phyloP scores from a whole-genome alignment of 2,888 invertebrate genomes.

The Dicranocentrus wangi region DNA sequence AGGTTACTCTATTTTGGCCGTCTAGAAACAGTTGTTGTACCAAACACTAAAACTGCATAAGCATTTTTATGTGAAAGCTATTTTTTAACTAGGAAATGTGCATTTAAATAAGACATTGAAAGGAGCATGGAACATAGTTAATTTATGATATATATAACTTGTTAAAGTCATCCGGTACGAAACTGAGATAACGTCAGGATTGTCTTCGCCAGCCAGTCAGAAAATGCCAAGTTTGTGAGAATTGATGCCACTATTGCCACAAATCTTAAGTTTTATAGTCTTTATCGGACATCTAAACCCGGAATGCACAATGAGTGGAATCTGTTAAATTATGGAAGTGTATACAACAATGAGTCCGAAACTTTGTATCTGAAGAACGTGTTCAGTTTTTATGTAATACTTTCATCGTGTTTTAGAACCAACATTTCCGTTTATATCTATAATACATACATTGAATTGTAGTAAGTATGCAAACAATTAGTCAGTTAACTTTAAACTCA shows the following conservation, averaged over 20 bases:
- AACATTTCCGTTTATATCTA: conserved; percentile 24
- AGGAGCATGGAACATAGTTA: too few species aligned
- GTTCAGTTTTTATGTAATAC: conserved; percentile 53
- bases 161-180: background rate
- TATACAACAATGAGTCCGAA: conserved; percentile 22
- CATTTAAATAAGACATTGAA: too few species aligned
- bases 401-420: conserved; percentile 3
- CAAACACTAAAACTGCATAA: too few species aligned
- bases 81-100: too few species aligned
- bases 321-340: background rate
- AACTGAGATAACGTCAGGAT: conserved; percentile 42
- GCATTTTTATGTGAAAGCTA: too few species aligned
- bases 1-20: too few species aligned
- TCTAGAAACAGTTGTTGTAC: too few species aligned
- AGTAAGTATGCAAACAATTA: background rate
- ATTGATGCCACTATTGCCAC: conserved; percentile 33
- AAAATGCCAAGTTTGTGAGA: conserved; percentile 40
- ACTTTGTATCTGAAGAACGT: conserved; percentile 59
- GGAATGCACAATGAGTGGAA: conserved; percentile 2
- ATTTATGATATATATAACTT: too few species aligned
- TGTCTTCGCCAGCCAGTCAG: conserved; percentile 52
- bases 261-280: conserved; percentile 11
- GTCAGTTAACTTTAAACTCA: too few species aligned
- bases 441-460: background rate
- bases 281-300: background rate